These are phyloP conservation scores for Gadus macrocephalus DNA, from an alignment of 2,113 vertebrate species.

Conservation along the genomic window DNA sequence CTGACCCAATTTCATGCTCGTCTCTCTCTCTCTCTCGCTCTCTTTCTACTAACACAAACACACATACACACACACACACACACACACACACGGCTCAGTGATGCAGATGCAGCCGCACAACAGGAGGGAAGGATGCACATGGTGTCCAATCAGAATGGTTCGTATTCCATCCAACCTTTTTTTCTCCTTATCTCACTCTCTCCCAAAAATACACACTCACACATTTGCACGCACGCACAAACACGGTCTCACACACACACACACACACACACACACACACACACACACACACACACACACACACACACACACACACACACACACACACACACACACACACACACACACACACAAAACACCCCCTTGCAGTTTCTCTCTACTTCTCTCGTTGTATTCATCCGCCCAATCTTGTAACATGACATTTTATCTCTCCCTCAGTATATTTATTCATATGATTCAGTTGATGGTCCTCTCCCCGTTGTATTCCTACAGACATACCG, in stretches of 20 bases:
- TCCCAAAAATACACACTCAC: constrained; percentile 40
- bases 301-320: constrained; percentile 17
- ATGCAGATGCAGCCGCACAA: constrained; percentile 47
- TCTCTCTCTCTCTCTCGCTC: constrained; percentile 32
- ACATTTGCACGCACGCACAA: neutral
- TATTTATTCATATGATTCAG: too few species aligned
- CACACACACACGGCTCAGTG: constrained; percentile 31
- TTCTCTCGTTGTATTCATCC: too few species aligned
- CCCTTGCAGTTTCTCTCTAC: too few species aligned
- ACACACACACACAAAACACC: too few species aligned
- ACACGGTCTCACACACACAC: constrained; percentile 25
- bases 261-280: neutral
- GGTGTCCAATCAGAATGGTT: constrained; percentile 21
- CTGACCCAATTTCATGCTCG: constrained; percentile 72
- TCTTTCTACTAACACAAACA: constrained; percentile 35
- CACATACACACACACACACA: constrained; percentile 34
- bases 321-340: neutral
- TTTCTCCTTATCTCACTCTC: constrained; percentile 40
- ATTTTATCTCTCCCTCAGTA: too few species aligned
- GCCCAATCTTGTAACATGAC: too few species aligned
- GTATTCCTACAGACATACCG: too few species aligned
- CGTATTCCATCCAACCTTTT: neutral
- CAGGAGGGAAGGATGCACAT: constrained; percentile 36
- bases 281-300: neutral
- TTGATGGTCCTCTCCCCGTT: too few species aligned